phyloP scores from a whole-genome alignment of 2,113 vertebrate species.

The Melierax canorus region DNA sequence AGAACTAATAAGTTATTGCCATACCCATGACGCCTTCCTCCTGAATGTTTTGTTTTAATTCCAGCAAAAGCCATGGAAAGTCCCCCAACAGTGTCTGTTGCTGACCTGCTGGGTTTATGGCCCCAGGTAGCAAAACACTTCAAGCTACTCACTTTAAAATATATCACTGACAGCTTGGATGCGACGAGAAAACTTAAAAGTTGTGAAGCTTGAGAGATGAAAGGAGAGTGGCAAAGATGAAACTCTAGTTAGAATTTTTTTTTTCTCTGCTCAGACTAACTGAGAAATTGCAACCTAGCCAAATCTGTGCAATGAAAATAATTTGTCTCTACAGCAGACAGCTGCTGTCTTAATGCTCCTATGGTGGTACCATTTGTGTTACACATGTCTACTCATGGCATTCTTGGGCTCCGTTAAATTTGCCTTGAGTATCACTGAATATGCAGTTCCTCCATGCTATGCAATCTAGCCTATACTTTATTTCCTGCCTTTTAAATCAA shows the following conservation, averaged over 20 bases:
- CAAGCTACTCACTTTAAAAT: slow-evolving; percentile 6
- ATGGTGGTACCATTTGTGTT: slow-evolving; percentile 8
- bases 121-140: slow-evolving; percentile 33
- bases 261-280: background rate
- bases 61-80: slow-evolving; percentile 8
- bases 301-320: background rate
- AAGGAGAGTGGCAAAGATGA: background rate
- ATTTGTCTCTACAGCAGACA: slow-evolving; percentile 33
- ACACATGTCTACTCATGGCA: background rate
- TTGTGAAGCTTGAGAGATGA: background rate
- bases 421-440: background rate
- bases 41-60: slow-evolving; percentile 61
- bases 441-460: background rate
- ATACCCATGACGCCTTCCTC: background rate
- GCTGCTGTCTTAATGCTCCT: slow-evolving; percentile 22
- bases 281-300: background rate
- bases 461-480: background rate
- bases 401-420: background rate
- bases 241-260: background rate
- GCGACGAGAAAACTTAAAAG: background rate
- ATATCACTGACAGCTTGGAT: background rate
- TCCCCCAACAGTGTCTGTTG: background rate
- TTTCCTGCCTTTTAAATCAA: background rate
- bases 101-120: slow-evolving; percentile 37
- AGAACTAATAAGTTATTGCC: slow-evolving; percentile 31